Conservation (phyloP, 2,113 vertebrate species). For the Oophaga pumilio region DNA sequence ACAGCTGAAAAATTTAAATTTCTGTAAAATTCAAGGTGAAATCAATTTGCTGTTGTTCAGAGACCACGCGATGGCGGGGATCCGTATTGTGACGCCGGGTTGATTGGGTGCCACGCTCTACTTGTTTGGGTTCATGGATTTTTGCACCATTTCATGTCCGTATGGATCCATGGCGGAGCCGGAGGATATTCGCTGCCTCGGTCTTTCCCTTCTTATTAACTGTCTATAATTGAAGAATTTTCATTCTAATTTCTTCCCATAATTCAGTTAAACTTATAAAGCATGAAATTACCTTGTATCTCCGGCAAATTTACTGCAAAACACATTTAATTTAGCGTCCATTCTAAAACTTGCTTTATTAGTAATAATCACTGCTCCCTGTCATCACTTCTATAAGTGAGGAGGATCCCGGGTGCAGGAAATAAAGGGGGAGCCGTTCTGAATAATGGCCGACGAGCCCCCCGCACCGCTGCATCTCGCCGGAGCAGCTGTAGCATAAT, state of each 20-base stretch:
- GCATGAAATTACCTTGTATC: slow-evolving; percentile 60
- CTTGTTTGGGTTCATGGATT: no score
- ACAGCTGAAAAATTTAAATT: no score
- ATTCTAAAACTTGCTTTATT: slow-evolving; percentile 61
- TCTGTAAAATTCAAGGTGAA: no score
- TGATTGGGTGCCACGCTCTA: no score
- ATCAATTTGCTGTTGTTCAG: no score
- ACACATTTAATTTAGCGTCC: slow-evolving; percentile 54
- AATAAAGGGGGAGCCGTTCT: not conserved
- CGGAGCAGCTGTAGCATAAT: not conserved
- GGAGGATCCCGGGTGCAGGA: not conserved
- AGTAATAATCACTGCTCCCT: slow-evolving; percentile 58
- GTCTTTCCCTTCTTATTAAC: not conserved
- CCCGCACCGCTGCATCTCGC: not conserved
- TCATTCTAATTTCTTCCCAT: slow-evolving; percentile 50
- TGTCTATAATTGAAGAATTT: slow-evolving; percentile 60
- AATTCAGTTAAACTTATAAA: slow-evolving; percentile 60
- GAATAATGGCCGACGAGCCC: not conserved
- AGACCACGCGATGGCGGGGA: no score
- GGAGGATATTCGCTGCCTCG: no score
- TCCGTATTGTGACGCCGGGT: no score
- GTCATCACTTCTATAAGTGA: slow-evolving; percentile 35
- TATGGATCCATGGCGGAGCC: no score
- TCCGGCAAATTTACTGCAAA: slow-evolving; percentile 59
- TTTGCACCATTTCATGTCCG: no score